Base-by-base conservation (phyloP, 1,140 invertebrate species). In the Trachymyrmex cornetzi region DNA sequence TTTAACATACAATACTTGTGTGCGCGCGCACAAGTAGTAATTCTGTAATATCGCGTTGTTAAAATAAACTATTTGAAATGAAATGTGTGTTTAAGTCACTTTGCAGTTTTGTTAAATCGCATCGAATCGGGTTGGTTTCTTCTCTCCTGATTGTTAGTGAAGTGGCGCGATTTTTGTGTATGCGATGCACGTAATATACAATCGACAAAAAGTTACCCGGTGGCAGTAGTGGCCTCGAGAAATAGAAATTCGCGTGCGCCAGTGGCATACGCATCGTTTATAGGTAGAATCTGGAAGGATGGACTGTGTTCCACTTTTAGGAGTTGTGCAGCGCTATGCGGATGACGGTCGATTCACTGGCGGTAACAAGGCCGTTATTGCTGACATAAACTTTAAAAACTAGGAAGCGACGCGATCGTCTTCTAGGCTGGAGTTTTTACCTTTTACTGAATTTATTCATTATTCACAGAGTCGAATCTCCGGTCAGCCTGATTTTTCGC, bases 301-400 rank as follows among this genome's bases (percentile, higher is more conserved):
- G 93, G 93, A 92, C 90, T 93, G 94, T 92, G 94, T 94, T 93
- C 94, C 91, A 95, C 94, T 94, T 82, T 82, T 94, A 87, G 84
- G 91, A 89, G 87, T 89, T 27, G 61, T 44, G 75, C 63, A 80
- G 80, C 67, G 93, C 91, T 94, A 93, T 92, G 90, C 91, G 89
- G 91, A 93, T 91, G 85, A 90, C 90, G 90, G 66, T 90, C 55
- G 53, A 81, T 90, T 69, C 72, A 75, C 87, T 90, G 88, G 50
- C 66, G 63, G 90, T 92, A 92, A 92, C 89, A 91, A 91, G 89
- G 90, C 90, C 90, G 90, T 90, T n/a, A n/a, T n/a, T 89, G 87
- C 87, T 85, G 86, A 44, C 2, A 44, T 44, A 3, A 90, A 86
- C 89, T 93, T 91, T 91, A 91, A 86, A 92, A 93, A 93, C 87